Evolutionary conservation across 1,140 invertebrate genomes (phyloP).

Genomic region (Acyrthosiphon pisum): DNA sequence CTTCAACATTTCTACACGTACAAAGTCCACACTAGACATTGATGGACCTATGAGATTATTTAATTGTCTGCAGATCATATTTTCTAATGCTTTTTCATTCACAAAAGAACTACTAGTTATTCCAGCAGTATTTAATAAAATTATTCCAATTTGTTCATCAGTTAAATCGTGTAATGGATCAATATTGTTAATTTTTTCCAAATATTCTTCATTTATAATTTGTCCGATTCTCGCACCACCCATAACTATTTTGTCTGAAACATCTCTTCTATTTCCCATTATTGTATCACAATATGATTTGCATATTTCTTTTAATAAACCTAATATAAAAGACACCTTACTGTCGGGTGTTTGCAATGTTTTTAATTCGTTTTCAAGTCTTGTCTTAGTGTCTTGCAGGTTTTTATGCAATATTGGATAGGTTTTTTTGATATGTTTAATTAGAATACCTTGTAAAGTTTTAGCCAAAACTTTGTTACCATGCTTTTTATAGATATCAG

Average conservation of each 20-base stretch:
- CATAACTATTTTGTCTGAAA: slow-evolving; percentile 76
- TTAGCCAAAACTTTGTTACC: slow-evolving; percentile 71
- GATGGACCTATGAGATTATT: slow-evolving; percentile 73
- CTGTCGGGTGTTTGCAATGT: slow-evolving; percentile 5
- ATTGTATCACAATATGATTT: slow-evolving; percentile 75
- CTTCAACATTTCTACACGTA: slow-evolving; percentile 75
- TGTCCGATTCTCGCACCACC: slow-evolving; percentile 78
- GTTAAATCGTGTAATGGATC: slow-evolving; percentile 72
- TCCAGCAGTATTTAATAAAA: slow-evolving; percentile 76
- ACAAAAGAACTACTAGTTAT: slow-evolving; percentile 75
- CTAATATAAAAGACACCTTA: slow-evolving; percentile 10
- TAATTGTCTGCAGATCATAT: slow-evolving; percentile 77
- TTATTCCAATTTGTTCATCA: slow-evolving; percentile 73
- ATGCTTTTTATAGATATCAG: slow-evolving; percentile 70
- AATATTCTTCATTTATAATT: slow-evolving; percentile 78
- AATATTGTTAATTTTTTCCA: slow-evolving; percentile 69
- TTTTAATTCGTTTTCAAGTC: slow-evolving; percentile 66
- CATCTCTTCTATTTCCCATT: slow-evolving; percentile 73
- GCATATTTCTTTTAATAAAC: slow-evolving; percentile 62
- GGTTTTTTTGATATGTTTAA: slow-evolving; percentile 75
- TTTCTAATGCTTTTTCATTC: slow-evolving; percentile 76
- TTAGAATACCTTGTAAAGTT: slow-evolving; percentile 71
- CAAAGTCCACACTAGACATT: slow-evolving; percentile 74
- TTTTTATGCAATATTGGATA: slow-evolving; percentile 73
- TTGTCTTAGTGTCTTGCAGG: slow-evolving; percentile 71